phyloP scores from a whole-genome alignment of 2,113 vertebrate genomes.

The Macroglossus sobrinus region DNA sequence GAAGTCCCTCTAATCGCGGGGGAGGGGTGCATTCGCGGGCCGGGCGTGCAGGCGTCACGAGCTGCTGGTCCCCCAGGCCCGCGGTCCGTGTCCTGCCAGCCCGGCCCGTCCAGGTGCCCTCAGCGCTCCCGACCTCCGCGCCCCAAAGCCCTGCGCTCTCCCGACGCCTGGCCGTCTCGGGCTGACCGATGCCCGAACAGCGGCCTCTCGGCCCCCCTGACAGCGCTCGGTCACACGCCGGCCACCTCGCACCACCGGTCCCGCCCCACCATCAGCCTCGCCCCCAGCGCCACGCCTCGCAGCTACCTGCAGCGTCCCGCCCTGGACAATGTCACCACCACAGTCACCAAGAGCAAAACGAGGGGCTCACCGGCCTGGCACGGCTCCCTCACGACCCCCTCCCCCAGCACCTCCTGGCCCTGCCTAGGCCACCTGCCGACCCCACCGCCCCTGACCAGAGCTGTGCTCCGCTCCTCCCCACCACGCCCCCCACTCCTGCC shows the following conservation, averaged over 20 bases:
- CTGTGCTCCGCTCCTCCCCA: background rate
- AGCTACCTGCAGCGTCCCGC: background rate
- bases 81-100: background rate
- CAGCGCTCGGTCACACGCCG: background rate
- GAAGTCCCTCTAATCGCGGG: background rate
- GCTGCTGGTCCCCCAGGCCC: no score
- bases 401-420: background rate
- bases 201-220: background rate
- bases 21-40: fast-evolving
- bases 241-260: fast-evolving
- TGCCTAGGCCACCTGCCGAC: background rate
- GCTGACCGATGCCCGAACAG: background rate
- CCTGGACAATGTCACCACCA: fast-evolving
- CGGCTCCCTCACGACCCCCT: background rate
- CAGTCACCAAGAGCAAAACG: no score
- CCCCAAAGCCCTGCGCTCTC: background rate
- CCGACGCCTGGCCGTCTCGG: background rate
- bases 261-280: fast-evolving
- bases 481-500: background rate
- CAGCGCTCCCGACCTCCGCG: background rate
- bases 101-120: fast-evolving
- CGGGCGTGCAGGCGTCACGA: background rate
- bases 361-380: fast-evolving
- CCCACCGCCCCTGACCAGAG: no score
- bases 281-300: background rate